Base-by-base conservation (phyloP, 2,113 vertebrate species). In the Scortum barcoo region DNA sequence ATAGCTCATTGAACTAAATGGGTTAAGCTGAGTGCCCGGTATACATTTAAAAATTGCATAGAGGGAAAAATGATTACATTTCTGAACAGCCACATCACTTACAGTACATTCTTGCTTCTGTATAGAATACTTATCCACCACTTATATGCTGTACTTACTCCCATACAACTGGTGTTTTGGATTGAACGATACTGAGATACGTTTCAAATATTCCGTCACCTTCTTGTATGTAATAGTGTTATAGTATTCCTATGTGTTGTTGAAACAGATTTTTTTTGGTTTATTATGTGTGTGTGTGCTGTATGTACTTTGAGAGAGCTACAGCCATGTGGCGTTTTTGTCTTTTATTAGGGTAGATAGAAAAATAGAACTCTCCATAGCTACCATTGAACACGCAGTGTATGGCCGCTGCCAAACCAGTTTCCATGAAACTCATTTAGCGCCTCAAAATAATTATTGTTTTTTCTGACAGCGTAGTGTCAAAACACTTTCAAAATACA, bases 371-470 rank as follows among this genome's bases (percentile, higher is more conserved):
- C 2, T 6, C 14, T 30, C 10, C 17, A 22, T 16, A 72, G 30
- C 42, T 5, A 16, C 56, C 3, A 22, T 57, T 42, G 13, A 12
- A 33, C 30, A 63, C 30, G 2, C 70, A 56, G 53, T 30, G 7
- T 44, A 19, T 72, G 48, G 60, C 61, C 56, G 38, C n/a, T 63
- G 38, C 17, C 38, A 74, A 74, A 19, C 12, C 20, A 57, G 77
- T 68, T 46, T 20, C 33, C 10, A 17, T 81, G 42, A 83, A 79
- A 72, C 13, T 19, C 73, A 40, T 3, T 65, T n/a, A 74, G n/a
- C 14, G 26, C 46, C 28, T 24, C 22, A 9, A 42, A 28, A 19
- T 51, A 20, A 72, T 40, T 53, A 46, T 46, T 48, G 40, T n/a
- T 60, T 5, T n/a, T 19, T 50, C 33, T 42, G 36, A 61, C 33